Conservation (phyloP, 2,113 vertebrate genomes). For the Mola mola region DNA sequence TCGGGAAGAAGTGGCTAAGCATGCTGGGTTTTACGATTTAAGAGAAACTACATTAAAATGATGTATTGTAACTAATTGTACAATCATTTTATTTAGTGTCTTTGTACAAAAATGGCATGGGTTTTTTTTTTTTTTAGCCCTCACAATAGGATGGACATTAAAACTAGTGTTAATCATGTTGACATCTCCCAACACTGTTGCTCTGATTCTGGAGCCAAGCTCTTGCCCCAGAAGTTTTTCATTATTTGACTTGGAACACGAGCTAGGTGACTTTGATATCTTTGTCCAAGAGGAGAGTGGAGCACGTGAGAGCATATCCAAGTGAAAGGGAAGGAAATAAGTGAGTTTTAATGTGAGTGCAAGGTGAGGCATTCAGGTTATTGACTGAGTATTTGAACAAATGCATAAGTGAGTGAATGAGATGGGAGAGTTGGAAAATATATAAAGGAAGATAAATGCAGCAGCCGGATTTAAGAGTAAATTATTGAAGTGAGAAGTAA, state of each 20-base stretch:
- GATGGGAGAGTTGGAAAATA: too few relatives aligned
- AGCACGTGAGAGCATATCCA: too few relatives aligned
- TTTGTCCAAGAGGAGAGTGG: too few relatives aligned
- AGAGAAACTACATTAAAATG: conserved; percentile 6
- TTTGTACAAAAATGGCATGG: conserved; percentile 12
- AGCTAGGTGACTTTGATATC: conserved; percentile 1
- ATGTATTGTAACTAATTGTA: conserved; percentile 9
- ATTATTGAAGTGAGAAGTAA: neutral
- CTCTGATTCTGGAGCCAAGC: conserved; percentile 28
- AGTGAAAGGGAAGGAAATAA: neutral
- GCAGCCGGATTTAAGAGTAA: neutral
- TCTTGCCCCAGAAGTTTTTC: conserved; percentile 7
- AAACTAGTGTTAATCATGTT: neutral
- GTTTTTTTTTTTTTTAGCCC: conserved; percentile 42
- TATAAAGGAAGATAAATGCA: too few relatives aligned
- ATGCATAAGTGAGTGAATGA: too few relatives aligned
- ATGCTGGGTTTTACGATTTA: too few relatives aligned
- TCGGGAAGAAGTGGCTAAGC: too few relatives aligned
- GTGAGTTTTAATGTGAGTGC: too few relatives aligned
- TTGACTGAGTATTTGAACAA: too few relatives aligned
- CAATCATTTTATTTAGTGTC: conserved; percentile 9
- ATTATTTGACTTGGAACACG: conserved; percentile 15
- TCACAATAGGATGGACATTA: conserved; percentile 18
- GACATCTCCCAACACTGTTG: neutral
- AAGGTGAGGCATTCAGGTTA: too few relatives aligned